phyloP scores from a whole-genome alignment of 2,797 vertebrate genomes.

The Heterohyrax brucei region DNA sequence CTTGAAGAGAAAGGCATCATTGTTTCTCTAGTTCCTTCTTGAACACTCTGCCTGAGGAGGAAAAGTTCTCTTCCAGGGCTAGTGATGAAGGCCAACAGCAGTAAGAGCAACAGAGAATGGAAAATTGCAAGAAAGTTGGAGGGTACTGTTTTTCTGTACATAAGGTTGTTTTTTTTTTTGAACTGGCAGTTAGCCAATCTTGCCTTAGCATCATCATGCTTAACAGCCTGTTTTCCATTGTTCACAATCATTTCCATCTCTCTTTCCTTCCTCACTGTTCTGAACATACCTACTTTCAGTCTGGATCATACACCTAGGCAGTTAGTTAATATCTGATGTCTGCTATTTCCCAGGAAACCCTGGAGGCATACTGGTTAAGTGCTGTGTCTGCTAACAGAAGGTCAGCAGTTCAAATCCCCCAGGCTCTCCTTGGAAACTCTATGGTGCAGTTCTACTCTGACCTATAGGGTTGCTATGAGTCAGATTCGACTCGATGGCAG shows the following conservation, averaged over 20 bases:
- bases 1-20: slow-evolving; percentile 48
- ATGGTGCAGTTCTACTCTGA: too few relatives aligned
- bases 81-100: not conserved
- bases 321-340: not conserved
- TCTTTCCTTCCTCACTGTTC: not conserved
- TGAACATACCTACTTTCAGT: not conserved
- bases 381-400: not conserved
- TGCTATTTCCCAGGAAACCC: too few relatives aligned
- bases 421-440: too few relatives aligned
- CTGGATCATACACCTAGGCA: not conserved
- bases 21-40: slow-evolving; percentile 67
- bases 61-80: not conserved
- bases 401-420: not conserved
- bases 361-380: not conserved
- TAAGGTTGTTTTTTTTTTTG: too few relatives aligned
- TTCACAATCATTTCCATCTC: not conserved
- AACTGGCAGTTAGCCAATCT: not conserved
- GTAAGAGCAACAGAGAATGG: not conserved
- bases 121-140: not conserved
- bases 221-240: not conserved
- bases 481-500: too few relatives aligned
- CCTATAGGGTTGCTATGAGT: too few relatives aligned
- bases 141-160: not conserved
- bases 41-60: slow-evolving; percentile 7
- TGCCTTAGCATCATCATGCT: not conserved